A percentile compares a stretch with the other conserved stretches of the same genome.
Conservation (phyloP, 2,797 vertebrate species). For the Epinephelus awoara region DNA sequence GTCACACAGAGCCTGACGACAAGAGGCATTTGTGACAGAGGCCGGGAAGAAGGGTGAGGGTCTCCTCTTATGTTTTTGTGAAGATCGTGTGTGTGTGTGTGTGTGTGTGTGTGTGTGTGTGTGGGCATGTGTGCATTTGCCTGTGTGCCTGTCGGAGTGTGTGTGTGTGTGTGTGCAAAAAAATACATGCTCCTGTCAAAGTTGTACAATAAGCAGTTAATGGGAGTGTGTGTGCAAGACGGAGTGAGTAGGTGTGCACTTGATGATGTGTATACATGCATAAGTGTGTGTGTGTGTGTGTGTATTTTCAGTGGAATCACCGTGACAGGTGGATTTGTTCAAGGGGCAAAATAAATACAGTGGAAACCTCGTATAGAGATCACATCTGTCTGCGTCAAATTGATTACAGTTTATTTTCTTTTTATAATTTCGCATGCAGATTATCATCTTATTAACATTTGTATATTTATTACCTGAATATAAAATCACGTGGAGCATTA, state of each 20-base stretch:
- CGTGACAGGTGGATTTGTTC: too few species aligned
- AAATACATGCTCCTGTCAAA: slow-evolving; percentile 11
- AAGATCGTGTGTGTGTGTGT: slow-evolving; percentile 20
- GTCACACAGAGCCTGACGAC: slow-evolving; percentile 81
- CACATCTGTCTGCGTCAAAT: too few species aligned
- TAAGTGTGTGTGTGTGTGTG: background rate
- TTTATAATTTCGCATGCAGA: too few species aligned
- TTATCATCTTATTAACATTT: too few species aligned
- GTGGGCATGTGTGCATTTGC: background rate
- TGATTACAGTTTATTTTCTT: too few species aligned
- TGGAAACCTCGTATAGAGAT: too few species aligned
- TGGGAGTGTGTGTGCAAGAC: background rate
- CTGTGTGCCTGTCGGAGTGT: background rate
- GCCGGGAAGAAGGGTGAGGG: slow-evolving; percentile 73
- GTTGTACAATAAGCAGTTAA: background rate
- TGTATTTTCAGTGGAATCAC: background rate
- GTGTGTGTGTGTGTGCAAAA: background rate
- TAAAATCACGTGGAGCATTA: too few species aligned
- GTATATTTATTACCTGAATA: too few species aligned
- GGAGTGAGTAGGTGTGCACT: slow-evolving; percentile 4
- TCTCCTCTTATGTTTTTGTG: slow-evolving; percentile 56
- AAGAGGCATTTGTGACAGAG: slow-evolving; percentile 83
- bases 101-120: background rate
- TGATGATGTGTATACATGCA: slow-evolving; percentile 2
- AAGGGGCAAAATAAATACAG: too few species aligned